A percentile compares a stretch with the other conserved stretches of the same genome.
Evolutionary conservation across 1,140 invertebrate species (phyloP).

Genomic region (Aradophagus sp.): DNA sequence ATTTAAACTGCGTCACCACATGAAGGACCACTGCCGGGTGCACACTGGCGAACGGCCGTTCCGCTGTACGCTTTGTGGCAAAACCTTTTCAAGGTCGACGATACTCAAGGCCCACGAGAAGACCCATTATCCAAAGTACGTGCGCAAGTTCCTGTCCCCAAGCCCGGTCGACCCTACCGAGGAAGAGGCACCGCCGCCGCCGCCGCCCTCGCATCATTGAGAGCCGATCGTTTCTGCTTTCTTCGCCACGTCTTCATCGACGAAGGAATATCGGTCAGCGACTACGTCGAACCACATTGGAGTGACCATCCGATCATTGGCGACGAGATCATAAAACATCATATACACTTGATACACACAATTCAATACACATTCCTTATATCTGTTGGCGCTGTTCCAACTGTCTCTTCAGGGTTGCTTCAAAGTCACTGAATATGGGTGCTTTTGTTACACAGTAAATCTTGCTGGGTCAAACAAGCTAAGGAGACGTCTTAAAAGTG

Average conservation of each 20-base stretch:
- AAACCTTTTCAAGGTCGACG: constrained; percentile 91
- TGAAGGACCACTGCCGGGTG: constrained; percentile 94
- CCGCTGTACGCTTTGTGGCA: constrained; percentile 89
- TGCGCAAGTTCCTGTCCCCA: constrained; percentile 88
- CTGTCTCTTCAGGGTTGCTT: not conserved
- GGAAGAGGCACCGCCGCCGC: constrained; percentile 79
- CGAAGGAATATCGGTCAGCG: not conserved
- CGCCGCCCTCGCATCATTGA: constrained; percentile 49
- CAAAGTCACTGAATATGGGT: no score
- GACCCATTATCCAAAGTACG: constrained; percentile 92
- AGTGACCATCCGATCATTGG: constrained; percentile 9
- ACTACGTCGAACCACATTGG: no score
- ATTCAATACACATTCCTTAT: constrained; percentile 34
- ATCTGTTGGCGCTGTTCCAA: constrained; percentile 22
- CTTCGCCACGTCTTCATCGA: constrained; percentile 24
- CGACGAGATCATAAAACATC: constrained; percentile 1
- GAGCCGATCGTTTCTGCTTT: constrained; percentile 28
- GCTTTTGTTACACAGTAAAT: no score
- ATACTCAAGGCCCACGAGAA: constrained; percentile 94
- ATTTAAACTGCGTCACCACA: constrained; percentile 91
- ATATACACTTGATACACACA: not conserved
- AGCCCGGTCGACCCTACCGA: constrained; percentile 87
- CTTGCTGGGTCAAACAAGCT: no score
- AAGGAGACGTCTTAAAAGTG: no score
- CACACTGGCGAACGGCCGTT: constrained; percentile 93